Percentiles rank a stretch among this genome's conserved stretches.
These are phyloP conservation scores for Oithona nana DNA, from an alignment of 2,888 invertebrate species.

Conservation along the genomic window DNA sequence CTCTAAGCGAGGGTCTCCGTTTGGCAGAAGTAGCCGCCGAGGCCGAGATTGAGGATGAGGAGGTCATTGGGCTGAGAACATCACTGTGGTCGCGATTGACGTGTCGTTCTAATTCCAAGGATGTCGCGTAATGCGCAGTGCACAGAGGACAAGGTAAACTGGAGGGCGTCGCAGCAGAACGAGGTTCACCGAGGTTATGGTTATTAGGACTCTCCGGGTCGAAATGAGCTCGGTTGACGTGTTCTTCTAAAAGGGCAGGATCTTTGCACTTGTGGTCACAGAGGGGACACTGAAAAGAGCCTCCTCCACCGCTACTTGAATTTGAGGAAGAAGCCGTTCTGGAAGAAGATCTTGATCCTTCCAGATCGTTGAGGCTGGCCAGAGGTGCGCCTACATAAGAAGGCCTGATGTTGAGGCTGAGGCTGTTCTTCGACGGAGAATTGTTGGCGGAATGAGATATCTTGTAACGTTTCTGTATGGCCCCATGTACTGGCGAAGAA, in stretches of 20 bases:
- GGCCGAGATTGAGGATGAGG: no score
- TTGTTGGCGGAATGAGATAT: background rate
- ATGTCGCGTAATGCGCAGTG: background rate
- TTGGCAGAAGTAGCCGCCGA: no score
- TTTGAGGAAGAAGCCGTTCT: background rate
- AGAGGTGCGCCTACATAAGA: background rate
- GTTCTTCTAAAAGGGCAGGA: conserved; percentile 53
- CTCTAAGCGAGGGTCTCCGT: background rate
- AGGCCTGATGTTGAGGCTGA: background rate
- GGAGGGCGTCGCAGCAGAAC: background rate
- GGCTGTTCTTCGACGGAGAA: background rate
- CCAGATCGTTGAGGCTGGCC: background rate
- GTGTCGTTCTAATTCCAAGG: conserved; percentile 55
- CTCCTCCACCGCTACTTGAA: background rate
- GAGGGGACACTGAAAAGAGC: conserved; percentile 42
- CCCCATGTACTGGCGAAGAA: conserved; percentile 15
- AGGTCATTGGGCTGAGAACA: conserved; percentile 43
- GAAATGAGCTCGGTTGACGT: conserved; percentile 64
- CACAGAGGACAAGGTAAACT: background rate
- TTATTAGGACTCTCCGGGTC: conserved; percentile 49
- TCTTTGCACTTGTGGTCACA: conserved; percentile 55
- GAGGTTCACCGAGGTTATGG: background rate
- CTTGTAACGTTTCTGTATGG: conserved; percentile 19
- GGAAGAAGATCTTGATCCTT: background rate
- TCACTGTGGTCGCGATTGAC: conserved; percentile 68